These are phyloP conservation scores for Mycalesis mineus DNA, from an alignment of 2,888 invertebrate species.

Conservation along the genomic window DNA sequence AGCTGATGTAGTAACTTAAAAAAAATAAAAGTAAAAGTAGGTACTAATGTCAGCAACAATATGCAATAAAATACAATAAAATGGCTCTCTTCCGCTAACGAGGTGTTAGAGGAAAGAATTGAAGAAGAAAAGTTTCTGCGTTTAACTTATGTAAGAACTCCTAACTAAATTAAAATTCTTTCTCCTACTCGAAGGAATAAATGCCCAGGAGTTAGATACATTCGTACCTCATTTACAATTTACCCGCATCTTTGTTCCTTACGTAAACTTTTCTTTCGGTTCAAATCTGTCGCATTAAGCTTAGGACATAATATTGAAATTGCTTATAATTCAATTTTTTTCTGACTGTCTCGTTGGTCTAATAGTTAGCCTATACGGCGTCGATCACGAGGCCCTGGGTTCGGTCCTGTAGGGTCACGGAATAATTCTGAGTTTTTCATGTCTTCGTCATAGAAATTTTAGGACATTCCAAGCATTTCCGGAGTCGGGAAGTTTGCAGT, in stretches of 20 bases:
- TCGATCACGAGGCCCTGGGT: no score
- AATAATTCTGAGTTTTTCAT: no score
- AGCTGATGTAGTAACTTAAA: not conserved
- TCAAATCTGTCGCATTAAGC: not conserved
- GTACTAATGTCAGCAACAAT: no score
- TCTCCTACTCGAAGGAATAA: not conserved
- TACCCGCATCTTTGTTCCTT: conserved; percentile 1
- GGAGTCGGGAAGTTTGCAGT: no score
- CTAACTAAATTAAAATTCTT: conserved; percentile 10
- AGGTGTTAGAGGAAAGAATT: conserved; percentile 9
- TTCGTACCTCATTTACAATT: conserved; percentile 5
- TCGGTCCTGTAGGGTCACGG: no score
- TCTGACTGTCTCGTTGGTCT: no score
- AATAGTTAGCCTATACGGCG: no score
- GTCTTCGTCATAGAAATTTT: no score
- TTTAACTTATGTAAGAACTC: conserved; percentile 5
- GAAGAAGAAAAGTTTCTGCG: conserved; percentile 7
- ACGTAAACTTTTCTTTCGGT: not conserved
- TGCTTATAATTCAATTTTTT: no score
- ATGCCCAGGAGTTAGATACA: not conserved
- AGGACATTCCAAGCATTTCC: no score
- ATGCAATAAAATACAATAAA: not conserved
- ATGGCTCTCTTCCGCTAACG: conserved; percentile 1
- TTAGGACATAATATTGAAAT: no score
- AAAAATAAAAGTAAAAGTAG: not conserved